phyloP scores from a whole-genome alignment of 2,113 vertebrate species.

The Ivindomyrus marchei region DNA sequence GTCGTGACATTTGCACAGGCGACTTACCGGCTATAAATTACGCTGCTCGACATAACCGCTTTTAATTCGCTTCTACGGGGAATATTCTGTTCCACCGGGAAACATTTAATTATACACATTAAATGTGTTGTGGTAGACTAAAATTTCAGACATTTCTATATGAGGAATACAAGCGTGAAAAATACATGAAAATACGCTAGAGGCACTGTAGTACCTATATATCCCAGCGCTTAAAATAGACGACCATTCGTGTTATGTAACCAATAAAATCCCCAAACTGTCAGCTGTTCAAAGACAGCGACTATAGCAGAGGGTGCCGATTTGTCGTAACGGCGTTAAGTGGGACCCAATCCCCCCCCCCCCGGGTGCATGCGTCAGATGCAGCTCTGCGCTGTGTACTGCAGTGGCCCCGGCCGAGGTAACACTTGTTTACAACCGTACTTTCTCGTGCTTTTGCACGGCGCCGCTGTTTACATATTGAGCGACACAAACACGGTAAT shows the following conservation, averaged over 20 bases:
- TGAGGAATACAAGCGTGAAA: background rate
- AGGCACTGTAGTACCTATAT: background rate
- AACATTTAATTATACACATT: background rate
- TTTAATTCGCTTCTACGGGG: background rate
- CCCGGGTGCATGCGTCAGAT: background rate
- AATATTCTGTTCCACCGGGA: background rate
- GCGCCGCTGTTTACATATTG: background rate
- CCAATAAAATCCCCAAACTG: background rate
- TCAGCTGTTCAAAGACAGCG: background rate
- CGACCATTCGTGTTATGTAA: slow-evolving; percentile 7
- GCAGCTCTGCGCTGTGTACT: background rate
- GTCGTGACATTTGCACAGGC: background rate
- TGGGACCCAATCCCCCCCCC: background rate
- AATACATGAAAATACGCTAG: background rate
- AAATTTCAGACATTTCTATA: background rate
- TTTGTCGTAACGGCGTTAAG: background rate
- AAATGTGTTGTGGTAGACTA: background rate
- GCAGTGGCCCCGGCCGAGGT: background rate
- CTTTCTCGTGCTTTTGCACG: background rate
- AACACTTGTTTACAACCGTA: background rate
- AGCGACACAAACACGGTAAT: background rate
- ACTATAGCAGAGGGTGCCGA: background rate
- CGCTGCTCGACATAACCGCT: background rate
- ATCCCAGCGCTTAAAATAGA: slow-evolving; percentile 5
- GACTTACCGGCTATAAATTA: background rate